Base-by-base conservation (phyloP, 2,113 vertebrate genomes). In the Notechis scutatus region DNA sequence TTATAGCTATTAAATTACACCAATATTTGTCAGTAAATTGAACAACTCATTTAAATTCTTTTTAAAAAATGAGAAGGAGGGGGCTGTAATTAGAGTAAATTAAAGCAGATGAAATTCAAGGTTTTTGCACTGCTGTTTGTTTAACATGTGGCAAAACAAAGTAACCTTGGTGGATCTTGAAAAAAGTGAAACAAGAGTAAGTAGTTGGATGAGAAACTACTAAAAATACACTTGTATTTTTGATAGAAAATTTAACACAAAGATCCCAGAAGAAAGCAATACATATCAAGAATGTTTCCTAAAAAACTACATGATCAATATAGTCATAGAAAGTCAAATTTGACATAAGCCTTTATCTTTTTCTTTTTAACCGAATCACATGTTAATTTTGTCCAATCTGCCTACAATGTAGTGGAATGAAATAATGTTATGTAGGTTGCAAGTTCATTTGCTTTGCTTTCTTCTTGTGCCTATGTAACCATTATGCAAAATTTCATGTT, bases 391-490 rank as follows among this genome's bases (percentile, higher is more conserved):
- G 0, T 57, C 10, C 26, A 69, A 14, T 26, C 23, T n/a, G 42
- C 88, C 26, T 50, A n/a, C 47, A 52, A 24, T 90, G 12, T 90
- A 18, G 29, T 59, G 9, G 26, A 11, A 21, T 91, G 61, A 55
- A 47, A 23, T 10, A 88, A 45, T 94, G 21, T 50, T 88, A 81
- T 59, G 91, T 52, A 26, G 85, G 88, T 29, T 92, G 74, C 24
- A 85, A 9, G 9, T 61, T 39, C 94, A 39, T 50, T 4, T 90
- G 64, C 91, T 90, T 96, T 94, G 29, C 81, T 59, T 93, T 95
- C 74, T 61, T 64, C 69, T 64, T 93, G 61, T 42, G 93, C 90
- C 93, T 93, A 88, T 93, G 34, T 89, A 93, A 90, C 87, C 94
- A 95, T 52, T 1, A 93, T 74, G 39, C 87, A 88, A 96, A 90